These are phyloP conservation scores for Triplophysa dalaica DNA, from an alignment of 2,113 vertebrate species.

Conservation along the genomic window DNA sequence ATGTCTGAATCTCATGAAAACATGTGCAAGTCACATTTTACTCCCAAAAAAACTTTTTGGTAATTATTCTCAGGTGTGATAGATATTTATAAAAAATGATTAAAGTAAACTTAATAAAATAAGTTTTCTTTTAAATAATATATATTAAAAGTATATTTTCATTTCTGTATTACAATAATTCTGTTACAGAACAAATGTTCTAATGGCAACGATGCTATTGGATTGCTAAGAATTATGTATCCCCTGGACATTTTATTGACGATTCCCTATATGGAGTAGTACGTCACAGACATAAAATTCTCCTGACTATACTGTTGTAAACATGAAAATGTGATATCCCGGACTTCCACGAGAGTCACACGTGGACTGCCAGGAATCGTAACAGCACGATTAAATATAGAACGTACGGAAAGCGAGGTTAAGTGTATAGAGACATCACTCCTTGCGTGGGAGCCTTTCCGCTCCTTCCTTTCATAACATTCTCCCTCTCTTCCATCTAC, in stretches of 20 bases:
- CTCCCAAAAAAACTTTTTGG: neutral
- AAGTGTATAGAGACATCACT: constrained; percentile 33
- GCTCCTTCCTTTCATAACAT: constrained; percentile 25
- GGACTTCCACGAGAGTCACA: constrained; percentile 1
- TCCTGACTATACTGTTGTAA: neutral
- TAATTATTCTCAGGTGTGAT: no score
- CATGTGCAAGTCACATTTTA: neutral
- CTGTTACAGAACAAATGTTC: no score
- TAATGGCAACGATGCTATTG: no score
- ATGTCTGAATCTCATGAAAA: neutral
- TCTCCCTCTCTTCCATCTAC: neutral
- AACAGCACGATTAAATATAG: constrained; percentile 36
- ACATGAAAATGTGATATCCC: neutral
- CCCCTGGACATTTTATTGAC: neutral
- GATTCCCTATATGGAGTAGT: neutral
- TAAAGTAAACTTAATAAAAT: no score
- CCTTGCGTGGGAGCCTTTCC: constrained; percentile 17
- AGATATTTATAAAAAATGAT: no score
- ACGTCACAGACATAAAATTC: neutral
- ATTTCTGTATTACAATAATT: no score
- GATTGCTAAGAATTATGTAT: no score
- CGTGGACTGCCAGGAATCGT: constrained; percentile 3
- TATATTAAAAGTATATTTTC: no score
- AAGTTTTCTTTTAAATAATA: no score
- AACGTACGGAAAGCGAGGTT: constrained; percentile 24